These are phyloP conservation scores for Margaritifera margaritifera DNA, from an alignment of 2,888 invertebrate species.

Conservation along the genomic window DNA sequence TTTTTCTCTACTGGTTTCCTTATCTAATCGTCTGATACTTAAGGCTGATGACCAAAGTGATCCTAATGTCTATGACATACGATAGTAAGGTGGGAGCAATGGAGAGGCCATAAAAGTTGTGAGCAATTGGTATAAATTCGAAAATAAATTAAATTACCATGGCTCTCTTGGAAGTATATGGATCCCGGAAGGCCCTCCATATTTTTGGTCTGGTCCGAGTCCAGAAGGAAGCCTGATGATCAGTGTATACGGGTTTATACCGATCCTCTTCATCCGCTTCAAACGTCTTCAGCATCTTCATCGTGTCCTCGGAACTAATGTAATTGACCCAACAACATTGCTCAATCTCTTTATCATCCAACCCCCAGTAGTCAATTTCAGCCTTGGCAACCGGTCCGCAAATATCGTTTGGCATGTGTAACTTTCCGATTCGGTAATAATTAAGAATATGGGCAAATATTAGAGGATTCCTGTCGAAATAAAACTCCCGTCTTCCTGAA, in stretches of 20 bases:
- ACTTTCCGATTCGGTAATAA: constrained; percentile 49
- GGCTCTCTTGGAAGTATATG: constrained; percentile 43
- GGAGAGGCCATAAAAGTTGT: no score
- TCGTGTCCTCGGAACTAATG: constrained; percentile 50
- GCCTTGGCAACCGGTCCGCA: constrained; percentile 51
- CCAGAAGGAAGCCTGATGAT: constrained; percentile 35
- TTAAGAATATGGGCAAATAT: constrained; percentile 52
- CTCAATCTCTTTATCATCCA: constrained; percentile 58
- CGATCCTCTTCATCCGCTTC: constrained; percentile 45
- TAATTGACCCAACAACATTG: constrained; percentile 63
- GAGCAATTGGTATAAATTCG: no score
- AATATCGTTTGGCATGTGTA: constrained; percentile 48
- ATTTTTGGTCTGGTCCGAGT: constrained; percentile 34
- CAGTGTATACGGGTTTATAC: constrained; percentile 34
- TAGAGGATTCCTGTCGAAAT: constrained; percentile 50
- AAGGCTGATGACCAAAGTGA: no score
- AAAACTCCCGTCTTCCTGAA: constrained; percentile 48
- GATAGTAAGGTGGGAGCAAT: no score
- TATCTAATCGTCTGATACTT: no score
- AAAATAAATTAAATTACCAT: constrained; percentile 37
- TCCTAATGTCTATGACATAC: no score
- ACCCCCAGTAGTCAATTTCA: constrained; percentile 61
- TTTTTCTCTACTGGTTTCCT: no score
- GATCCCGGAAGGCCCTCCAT: constrained; percentile 52
- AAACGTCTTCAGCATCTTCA: constrained; percentile 47